Conservation (phyloP, 2,888 invertebrate genomes). For the Callyntrura guangdongensis region DNA sequence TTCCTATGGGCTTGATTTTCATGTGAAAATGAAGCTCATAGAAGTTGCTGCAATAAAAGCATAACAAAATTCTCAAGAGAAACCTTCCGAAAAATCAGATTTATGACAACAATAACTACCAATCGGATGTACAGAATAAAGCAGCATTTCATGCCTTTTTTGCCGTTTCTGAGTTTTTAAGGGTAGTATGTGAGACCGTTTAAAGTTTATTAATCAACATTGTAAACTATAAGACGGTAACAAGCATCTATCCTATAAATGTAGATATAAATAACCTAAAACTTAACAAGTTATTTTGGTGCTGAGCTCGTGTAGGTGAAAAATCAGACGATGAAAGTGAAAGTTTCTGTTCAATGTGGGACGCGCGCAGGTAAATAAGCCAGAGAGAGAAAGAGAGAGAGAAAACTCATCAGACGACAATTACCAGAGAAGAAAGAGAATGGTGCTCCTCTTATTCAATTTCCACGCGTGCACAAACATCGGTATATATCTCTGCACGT, state of each 20-base stretch:
- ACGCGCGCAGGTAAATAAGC: conserved; percentile 50
- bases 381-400: no score
- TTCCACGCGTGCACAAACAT: conserved; percentile 26
- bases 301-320: not conserved
- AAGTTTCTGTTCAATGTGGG: not conserved
- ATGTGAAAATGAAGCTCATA: no score
- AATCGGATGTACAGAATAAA: conserved; percentile 53
- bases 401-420: conserved; percentile 57
- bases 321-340: not conserved
- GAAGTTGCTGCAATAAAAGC: no score
- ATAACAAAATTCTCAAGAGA: conserved; percentile 64
- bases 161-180: not conserved
- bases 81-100: conserved; percentile 74
- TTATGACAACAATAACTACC: conserved; percentile 74
- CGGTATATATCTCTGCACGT: not conserved
- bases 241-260: not conserved
- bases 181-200: not conserved
- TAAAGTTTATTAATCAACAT: conserved; percentile 34
- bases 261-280: not conserved
- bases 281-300: not conserved
- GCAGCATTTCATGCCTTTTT: not conserved
- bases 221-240: not conserved
- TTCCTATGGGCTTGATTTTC: no score
- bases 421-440: conserved; percentile 6
- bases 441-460: conserved; percentile 38